Percentiles rank a stretch among this genome's conserved stretches.
phyloP scores from a whole-genome alignment of 1,140 invertebrate genomes.

The Pseudomyrmex dendroicus region DNA sequence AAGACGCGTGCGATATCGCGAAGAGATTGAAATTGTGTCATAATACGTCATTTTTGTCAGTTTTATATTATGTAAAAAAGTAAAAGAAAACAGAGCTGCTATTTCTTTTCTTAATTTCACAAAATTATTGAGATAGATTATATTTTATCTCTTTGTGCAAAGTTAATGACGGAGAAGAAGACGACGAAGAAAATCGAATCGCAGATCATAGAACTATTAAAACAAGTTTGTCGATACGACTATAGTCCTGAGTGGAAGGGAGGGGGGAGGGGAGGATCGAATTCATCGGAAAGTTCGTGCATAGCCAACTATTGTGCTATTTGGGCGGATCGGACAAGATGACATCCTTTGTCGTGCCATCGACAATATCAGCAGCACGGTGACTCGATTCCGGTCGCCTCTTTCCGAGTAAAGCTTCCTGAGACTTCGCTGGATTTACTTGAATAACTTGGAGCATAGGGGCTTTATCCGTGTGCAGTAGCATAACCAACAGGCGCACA shows the following conservation, averaged over 20 bases:
- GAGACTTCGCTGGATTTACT: conserved; percentile 32
- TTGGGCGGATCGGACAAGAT: conserved; percentile 36
- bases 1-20: not conserved
- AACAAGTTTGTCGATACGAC: conserved; percentile 3
- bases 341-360: conserved; percentile 44
- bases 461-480: not conserved
- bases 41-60: too few species aligned
- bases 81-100: too few species aligned
- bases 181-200: not conserved
- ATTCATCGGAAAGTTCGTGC: conserved; percentile 23
- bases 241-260: not conserved
- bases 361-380: conserved; percentile 46
- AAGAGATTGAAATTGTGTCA: not conserved
- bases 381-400: conserved; percentile 41
- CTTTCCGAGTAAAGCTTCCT: conserved; percentile 36
- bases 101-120: not conserved
- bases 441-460: conserved; percentile 45
- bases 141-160: not conserved
- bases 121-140: conserved; percentile 5
- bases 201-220: conserved; percentile 4
- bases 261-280: not conserved
- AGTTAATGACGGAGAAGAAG: not conserved
- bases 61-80: too few species aligned
- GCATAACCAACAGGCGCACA: not conserved
- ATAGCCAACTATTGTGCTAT: conserved; percentile 30